Percentiles rank a stretch among this genome's conserved stretches.
Conservation (phyloP, 2,888 invertebrate species). For the Coelinius sp. region DNA sequence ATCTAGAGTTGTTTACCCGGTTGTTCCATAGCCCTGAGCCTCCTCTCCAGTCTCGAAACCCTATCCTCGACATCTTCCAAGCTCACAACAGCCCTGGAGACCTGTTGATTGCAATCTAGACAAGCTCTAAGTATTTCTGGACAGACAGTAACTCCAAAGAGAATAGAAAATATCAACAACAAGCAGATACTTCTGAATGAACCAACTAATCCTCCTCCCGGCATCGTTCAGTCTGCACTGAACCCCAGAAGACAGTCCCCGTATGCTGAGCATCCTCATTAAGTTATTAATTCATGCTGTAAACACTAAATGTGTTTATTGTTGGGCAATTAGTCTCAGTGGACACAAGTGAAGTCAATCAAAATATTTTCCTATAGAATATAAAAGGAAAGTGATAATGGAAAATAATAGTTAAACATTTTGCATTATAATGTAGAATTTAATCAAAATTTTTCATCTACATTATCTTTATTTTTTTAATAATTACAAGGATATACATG, state of each 20-base stretch:
- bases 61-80: slow-evolving; percentile 61
- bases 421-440: neutral
- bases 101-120: slow-evolving; percentile 29
- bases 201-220: slow-evolving; percentile 9
- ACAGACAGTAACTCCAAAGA: slow-evolving; percentile 39
- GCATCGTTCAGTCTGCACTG: slow-evolving; percentile 37
- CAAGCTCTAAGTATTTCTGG: slow-evolving; percentile 46
- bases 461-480: slow-evolving; percentile 19
- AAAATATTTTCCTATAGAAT: too few species aligned
- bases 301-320: neutral
- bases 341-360: neutral
- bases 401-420: neutral
- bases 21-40: slow-evolving; percentile 80
- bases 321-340: slow-evolving; percentile 5
- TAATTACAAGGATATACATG: slow-evolving; percentile 18
- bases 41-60: slow-evolving; percentile 73
- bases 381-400: too few species aligned
- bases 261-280: slow-evolving; percentile 40
- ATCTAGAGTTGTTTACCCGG: slow-evolving; percentile 73
- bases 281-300: slow-evolving; percentile 21
- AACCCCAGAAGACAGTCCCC: neutral
- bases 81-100: slow-evolving; percentile 26
- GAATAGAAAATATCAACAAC: slow-evolving; percentile 26
- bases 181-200: slow-evolving; percentile 22
- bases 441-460: neutral